phyloP scores from a whole-genome alignment of 2,797 vertebrate species.

The Alectoris magna region DNA sequence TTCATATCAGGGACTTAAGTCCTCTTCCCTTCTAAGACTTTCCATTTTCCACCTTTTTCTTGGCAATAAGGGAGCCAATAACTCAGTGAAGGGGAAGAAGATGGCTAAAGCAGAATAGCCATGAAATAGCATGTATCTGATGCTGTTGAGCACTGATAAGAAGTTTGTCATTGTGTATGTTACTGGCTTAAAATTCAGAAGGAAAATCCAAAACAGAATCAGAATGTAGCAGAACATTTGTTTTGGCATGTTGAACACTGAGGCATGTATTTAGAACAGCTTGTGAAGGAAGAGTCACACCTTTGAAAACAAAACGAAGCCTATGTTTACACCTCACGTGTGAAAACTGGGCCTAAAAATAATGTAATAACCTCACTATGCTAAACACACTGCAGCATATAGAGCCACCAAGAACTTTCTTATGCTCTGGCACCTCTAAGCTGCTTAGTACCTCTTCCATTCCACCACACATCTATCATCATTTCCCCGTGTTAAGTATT shows the following conservation, averaged over 20 bases:
- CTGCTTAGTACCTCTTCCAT: background rate
- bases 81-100: background rate
- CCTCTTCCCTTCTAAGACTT: background rate
- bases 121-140: background rate
- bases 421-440: background rate
- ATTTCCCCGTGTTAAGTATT: background rate
- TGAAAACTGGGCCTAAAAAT: constrained; percentile 51
- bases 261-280: constrained; percentile 39
- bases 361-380: background rate
- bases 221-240: constrained; percentile 47
- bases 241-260: constrained; percentile 42
- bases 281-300: constrained; percentile 42
- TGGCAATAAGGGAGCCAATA: background rate
- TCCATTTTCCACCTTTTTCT: background rate
- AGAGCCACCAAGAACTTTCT: background rate
- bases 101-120: background rate
- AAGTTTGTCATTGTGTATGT: background rate
- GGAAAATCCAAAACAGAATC: constrained; percentile 21
- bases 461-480: fast-evolving
- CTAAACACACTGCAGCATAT: background rate
- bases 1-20: background rate
- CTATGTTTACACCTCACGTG: constrained; percentile 5
- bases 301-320: constrained; percentile 31
- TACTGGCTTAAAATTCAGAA: constrained; percentile 16
- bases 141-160: background rate